These are phyloP conservation scores for Kryptopterus vitreolus DNA, from an alignment of 2,797 vertebrate species.

Conservation along the genomic window DNA sequence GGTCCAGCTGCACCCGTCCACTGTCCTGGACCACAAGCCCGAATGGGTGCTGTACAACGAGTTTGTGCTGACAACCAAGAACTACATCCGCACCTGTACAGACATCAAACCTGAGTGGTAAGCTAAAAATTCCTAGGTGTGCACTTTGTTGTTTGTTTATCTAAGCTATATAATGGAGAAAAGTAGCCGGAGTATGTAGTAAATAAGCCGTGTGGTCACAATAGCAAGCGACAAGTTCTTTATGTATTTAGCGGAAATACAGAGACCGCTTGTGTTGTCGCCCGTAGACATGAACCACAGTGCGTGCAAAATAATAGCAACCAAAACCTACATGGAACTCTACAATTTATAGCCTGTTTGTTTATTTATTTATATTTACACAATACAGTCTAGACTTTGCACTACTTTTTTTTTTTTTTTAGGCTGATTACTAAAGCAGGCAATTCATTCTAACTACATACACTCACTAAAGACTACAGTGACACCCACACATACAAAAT, in stretches of 20 bases:
- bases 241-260: not conserved
- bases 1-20: conserved; percentile 96
- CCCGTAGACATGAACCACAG: not conserved
- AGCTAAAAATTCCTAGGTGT: conserved; percentile 53
- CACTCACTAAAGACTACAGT: not conserved
- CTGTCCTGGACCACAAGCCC: conserved; percentile 96
- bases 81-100: conserved; percentile 97
- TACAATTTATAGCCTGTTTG: not conserved
- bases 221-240: not conserved
- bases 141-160: conserved; percentile 4
- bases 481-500: too few relatives aligned
- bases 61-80: conserved; percentile 98
- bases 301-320: not conserved
- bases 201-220: not conserved
- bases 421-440: not conserved
- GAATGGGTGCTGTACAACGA: conserved; percentile 99
- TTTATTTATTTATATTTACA: not conserved
- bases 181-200: not conserved
- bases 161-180: not conserved
- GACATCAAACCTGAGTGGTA: conserved; percentile 98
- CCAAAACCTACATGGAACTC: not conserved
- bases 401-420: not conserved
- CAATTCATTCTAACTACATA: not conserved
- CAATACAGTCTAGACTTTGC: not conserved
- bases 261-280: not conserved